A percentile compares a stretch with the other conserved stretches of the same genome.
Conservation (phyloP, 2,113 vertebrate genomes). For the Pomatostomus ruficeps region DNA sequence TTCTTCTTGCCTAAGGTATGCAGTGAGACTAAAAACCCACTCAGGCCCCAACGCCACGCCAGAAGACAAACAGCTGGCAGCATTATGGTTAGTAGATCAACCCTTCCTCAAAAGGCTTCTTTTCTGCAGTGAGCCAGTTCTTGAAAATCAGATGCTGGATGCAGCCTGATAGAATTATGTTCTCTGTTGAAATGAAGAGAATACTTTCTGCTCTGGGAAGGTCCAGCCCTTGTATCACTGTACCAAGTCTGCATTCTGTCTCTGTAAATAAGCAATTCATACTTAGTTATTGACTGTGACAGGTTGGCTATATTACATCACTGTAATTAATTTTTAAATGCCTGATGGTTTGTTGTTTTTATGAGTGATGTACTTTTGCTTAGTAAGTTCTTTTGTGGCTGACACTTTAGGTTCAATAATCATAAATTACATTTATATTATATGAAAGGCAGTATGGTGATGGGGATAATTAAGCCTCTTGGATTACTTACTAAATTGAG, state of each 20-base stretch:
- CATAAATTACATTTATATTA: slow-evolving; percentile 26
- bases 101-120: not conserved
- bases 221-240: not conserved
- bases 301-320: not conserved
- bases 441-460: not conserved
- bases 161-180: not conserved
- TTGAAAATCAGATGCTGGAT: not conserved
- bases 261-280: slow-evolving; percentile 21
- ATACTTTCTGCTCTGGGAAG: not conserved
- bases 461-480: slow-evolving; percentile 18
- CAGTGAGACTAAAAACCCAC: slow-evolving; percentile 96
- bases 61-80: slow-evolving; percentile 95
- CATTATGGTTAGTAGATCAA: slow-evolving; percentile 85
- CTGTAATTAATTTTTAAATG: slow-evolving; percentile 36
- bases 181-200: not conserved
- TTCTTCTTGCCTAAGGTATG: slow-evolving; percentile 80
- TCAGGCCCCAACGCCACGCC: slow-evolving; percentile 84
- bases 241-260: not conserved
- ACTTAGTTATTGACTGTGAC: not conserved
- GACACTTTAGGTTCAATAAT: slow-evolving; percentile 35
- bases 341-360: slow-evolving; percentile 41
- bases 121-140: not conserved
- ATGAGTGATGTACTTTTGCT: slow-evolving; percentile 21
- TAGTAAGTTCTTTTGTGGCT: slow-evolving; percentile 7
- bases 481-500: not conserved